phyloP scores from a whole-genome alignment of 2,113 vertebrate species.

The Platichthys stellatus region DNA sequence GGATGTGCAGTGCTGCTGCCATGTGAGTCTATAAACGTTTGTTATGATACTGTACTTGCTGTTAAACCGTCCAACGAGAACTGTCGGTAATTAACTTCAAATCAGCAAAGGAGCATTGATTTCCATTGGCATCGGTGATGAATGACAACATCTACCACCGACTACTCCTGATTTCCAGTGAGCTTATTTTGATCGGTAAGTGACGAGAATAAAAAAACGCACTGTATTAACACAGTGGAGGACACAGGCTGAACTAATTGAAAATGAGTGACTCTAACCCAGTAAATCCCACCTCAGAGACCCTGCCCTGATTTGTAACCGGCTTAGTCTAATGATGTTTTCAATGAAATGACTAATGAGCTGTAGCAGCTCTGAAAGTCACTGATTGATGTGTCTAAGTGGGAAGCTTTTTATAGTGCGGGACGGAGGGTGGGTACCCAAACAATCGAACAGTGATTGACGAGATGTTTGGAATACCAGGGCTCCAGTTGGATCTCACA shows the following conservation, averaged over 20 bases:
- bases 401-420: slow-evolving; percentile 13
- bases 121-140: background rate
- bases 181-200: background rate
- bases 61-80: background rate
- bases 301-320: slow-evolving; percentile 24
- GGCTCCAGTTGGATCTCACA: slow-evolving; percentile 18
- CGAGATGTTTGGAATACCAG: slow-evolving; percentile 46
- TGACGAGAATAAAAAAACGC: background rate
- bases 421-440: slow-evolving; percentile 35
- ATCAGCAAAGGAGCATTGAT: background rate
- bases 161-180: background rate
- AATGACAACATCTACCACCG: background rate
- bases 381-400: slow-evolving; percentile 41
- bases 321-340: slow-evolving; percentile 45
- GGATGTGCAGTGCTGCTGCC: background rate
- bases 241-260: background rate
- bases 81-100: background rate
- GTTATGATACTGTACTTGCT: background rate
- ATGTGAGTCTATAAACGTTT: background rate
- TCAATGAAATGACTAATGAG: slow-evolving; percentile 50
- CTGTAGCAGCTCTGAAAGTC: slow-evolving; percentile 36
- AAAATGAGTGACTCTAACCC: slow-evolving; percentile 6
- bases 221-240: background rate
- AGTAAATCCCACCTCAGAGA: slow-evolving; percentile 18
- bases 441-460: slow-evolving; percentile 57